Percentiles rank a stretch among this genome's conserved stretches.
Evolutionary conservation across 1,140 invertebrate species (phyloP).

Genomic region (Drosophila nasuta): DNA sequence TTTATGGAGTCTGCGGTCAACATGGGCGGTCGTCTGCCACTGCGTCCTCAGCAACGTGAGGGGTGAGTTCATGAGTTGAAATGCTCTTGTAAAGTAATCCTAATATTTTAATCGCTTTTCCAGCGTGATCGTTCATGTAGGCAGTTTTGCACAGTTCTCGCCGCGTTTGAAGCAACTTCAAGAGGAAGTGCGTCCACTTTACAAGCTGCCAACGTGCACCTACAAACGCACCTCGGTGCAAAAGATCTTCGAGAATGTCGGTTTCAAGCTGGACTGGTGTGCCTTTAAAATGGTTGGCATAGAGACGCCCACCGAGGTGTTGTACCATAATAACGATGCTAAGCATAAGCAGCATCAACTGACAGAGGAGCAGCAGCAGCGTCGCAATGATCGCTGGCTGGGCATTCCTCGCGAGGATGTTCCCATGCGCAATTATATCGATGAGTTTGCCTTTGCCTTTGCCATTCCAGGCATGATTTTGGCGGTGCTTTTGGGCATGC

Average conservation of each 20-base stretch:
- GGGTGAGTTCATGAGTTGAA: constrained; percentile 87
- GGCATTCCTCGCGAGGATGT: constrained; percentile 86
- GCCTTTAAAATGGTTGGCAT: constrained; percentile 90
- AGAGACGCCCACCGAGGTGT: constrained; percentile 76
- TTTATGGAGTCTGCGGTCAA: constrained; percentile 93
- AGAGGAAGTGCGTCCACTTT: constrained; percentile 92
- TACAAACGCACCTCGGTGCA: constrained; percentile 95
- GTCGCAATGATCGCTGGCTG: constrained; percentile 64
- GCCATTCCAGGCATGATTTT: constrained; percentile 89
- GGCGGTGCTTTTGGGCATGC: constrained; percentile 87
- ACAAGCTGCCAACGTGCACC: constrained; percentile 91
- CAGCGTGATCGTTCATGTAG: constrained; percentile 92
- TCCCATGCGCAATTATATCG: constrained; percentile 89
- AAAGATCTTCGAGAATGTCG: constrained; percentile 91
- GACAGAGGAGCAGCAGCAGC: constrained; percentile 37
- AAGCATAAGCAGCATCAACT: constrained; percentile 42
- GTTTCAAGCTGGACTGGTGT: constrained; percentile 95
- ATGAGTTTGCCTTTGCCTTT: constrained; percentile 90
- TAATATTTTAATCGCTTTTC: not conserved
- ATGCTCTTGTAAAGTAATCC: not conserved
- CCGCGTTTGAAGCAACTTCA: constrained; percentile 90
- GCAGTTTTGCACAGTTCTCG: constrained; percentile 91
- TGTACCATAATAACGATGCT: constrained; percentile 69
- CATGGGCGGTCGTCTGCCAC: constrained; percentile 91
- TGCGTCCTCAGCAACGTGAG: constrained; percentile 93